Evolutionary conservation across 1,140 invertebrate genomes (phyloP).

Genomic region (Muscidifurax raptorellus): DNA sequence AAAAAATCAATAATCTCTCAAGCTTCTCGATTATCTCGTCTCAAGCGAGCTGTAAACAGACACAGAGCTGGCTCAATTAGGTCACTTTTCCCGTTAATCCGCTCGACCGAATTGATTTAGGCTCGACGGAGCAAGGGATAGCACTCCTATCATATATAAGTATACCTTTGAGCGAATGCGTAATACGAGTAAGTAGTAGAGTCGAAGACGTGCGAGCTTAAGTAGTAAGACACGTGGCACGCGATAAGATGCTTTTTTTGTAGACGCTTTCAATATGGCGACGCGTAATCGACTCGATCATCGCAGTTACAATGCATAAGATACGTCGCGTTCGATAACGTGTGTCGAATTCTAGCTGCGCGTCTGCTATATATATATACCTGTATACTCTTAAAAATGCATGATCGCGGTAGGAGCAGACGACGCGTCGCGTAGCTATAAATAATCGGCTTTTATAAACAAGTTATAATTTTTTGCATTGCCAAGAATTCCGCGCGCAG

Average conservation of each 20-base stretch:
- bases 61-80: neutral
- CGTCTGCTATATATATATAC: neutral
- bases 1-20: too few relatives aligned
- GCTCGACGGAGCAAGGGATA: neutral
- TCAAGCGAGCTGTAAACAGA: neutral
- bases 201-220: neutral
- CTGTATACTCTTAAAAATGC: neutral
- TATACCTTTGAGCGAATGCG: neutral
- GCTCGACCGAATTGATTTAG: neutral
- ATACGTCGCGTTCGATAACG: neutral
- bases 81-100: neutral
- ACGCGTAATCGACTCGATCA: neutral
- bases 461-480: slow-evolving; percentile 23
- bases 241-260: neutral
- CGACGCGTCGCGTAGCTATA: neutral
- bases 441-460: neutral
- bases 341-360: neutral
- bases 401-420: neutral
- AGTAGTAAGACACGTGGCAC: neutral
- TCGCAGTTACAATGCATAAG: neutral
- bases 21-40: neutral
- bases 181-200: neutral
- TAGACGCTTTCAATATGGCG: neutral
- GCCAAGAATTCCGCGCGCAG: slow-evolving; percentile 10
- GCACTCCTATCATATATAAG: too few relatives aligned